Conservation (phyloP, 1,140 invertebrate genomes). For the Drosophila arizonae region DNA sequence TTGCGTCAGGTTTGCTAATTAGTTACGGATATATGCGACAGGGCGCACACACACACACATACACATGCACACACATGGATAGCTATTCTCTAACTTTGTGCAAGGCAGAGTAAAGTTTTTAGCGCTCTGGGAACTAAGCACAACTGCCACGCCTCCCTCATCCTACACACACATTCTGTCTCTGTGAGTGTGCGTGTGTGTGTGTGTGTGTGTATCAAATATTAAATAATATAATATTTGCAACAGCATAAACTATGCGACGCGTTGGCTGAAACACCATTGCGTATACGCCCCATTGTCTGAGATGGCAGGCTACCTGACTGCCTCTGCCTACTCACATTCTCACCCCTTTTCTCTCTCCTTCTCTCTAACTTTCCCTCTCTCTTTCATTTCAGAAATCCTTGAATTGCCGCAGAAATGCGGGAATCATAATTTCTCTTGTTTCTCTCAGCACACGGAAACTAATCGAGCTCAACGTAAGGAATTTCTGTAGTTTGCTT, state of each 20-base stretch:
- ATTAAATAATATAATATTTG: constrained; percentile 71
- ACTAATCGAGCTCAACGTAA: too few species aligned
- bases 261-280: constrained; percentile 46
- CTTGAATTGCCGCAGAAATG: too few species aligned
- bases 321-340: neutral
- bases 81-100: constrained; percentile 41
- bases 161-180: neutral
- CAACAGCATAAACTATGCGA: constrained; percentile 53
- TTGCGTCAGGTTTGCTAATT: constrained; percentile 76
- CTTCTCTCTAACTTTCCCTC: neutral
- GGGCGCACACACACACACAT: constrained; percentile 21
- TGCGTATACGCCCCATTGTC: constrained; percentile 66
- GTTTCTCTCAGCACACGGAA: too few species aligned
- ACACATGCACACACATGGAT: constrained; percentile 14
- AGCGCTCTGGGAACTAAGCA: constrained; percentile 43
- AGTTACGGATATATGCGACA: constrained; percentile 75
- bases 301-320: neutral
- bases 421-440: too few species aligned
- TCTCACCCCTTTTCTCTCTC: neutral
- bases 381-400: too few species aligned
- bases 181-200: neutral
- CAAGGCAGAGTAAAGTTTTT: constrained; percentile 48
- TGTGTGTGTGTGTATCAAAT: constrained; percentile 27
- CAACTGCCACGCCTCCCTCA: neutral
- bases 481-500: too few species aligned